Percentiles rank a stretch among this genome's conserved stretches.
These are phyloP conservation scores for Prochilodus magdalenae DNA, from an alignment of 2,113 vertebrate genomes.

Conservation along the genomic window DNA sequence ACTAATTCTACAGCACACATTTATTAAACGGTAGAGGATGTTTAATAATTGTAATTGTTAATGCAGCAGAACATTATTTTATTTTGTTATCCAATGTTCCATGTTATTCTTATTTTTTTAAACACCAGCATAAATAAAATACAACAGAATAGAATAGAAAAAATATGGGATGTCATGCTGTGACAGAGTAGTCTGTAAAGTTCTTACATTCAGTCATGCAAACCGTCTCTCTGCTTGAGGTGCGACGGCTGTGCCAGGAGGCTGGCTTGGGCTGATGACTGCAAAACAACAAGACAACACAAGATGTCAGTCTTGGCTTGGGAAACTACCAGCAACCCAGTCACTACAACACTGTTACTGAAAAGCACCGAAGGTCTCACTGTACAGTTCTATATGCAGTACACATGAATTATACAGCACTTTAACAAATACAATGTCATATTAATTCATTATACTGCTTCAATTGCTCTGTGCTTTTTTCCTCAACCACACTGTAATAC, in stretches of 20 bases:
- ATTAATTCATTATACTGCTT: too few species aligned
- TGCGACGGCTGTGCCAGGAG: slow-evolving; percentile 71
- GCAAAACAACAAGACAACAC: slow-evolving; percentile 49
- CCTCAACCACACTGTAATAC: too few species aligned
- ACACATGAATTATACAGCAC: too few species aligned
- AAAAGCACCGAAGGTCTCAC: neutral
- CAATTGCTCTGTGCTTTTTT: too few species aligned
- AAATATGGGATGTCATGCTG: neutral
- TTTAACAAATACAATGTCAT: too few species aligned
- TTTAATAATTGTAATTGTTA: neutral
- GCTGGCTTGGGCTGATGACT: slow-evolving; percentile 75
- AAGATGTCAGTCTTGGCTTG: slow-evolving; percentile 45
- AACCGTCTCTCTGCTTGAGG: slow-evolving; percentile 65
- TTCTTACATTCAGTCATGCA: slow-evolving; percentile 34
- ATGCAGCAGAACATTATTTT: too few species aligned
- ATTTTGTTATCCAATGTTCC: too few species aligned
- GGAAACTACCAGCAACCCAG: neutral
- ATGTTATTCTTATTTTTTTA: neutral
- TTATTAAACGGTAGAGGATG: neutral
- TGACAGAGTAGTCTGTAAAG: neutral
- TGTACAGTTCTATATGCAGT: neutral
- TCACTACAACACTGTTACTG: neutral
- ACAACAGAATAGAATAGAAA: slow-evolving; percentile 24
- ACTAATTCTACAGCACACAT: neutral
- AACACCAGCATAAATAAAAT: neutral